Base-by-base conservation (phyloP, 2,888 invertebrate species). In the Thumatha senex region DNA sequence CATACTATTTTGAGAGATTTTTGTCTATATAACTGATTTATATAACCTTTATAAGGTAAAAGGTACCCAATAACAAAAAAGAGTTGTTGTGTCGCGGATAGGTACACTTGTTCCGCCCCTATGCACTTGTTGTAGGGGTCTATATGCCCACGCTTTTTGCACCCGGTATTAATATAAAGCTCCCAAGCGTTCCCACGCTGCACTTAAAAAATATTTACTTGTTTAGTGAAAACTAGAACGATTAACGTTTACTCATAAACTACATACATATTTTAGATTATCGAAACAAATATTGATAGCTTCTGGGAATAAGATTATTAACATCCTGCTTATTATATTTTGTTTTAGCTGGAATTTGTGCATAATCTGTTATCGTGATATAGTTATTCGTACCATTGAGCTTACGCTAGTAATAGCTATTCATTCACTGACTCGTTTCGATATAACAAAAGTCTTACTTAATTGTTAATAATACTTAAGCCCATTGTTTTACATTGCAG, bases 91-190 rank as follows among this genome's bases (percentile, higher is more conserved):
- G 59, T 54, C 53, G 63, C 61, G 58, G 65, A 77, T 78, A 75
- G 76, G 75, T 77, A 76, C 85, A 89, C 87, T 86, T 86, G 89
- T 89, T 87, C 81, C 87, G 90, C 91, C 91, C 90, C 84, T 88
- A 90, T 91, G 88, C 90, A 87, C 89, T 88, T 86, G 85, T 69
- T 60, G 69, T 68, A 70, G 78, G 86, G 87, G 82, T 87, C 87
- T 83, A 66, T 79, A 74, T 72, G 74, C 75, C 67, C 75, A 72
- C 76, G 76, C 76, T 89, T 89, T 90, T 90, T 90, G 89, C 90
- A 86, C 82, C 86, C 81, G 78, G 76, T 79, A 58, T 78, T 78
- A 78, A 80, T 76, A 24, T 70, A 71, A 64, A 76, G 80, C 75
- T 63, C 58, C 18, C 48, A 68, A 64, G 58, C 71, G 74, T 90